phyloP scores from a whole-genome alignment of 2,888 invertebrate species.

The Dynastes hyllus region DNA sequence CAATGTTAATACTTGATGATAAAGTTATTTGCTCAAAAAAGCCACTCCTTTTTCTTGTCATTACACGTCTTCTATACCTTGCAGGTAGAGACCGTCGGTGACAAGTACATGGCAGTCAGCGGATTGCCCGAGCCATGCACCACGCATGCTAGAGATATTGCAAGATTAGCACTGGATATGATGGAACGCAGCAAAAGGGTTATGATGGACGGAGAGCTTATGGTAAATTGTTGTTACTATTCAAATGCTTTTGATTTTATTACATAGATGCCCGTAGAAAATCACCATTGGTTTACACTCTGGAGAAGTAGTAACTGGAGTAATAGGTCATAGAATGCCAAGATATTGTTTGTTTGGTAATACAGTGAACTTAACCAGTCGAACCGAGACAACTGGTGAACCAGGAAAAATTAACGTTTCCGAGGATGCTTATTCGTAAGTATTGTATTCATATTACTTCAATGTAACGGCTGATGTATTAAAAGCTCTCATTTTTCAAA shows the following conservation, averaged over 20 bases:
- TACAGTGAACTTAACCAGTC: slow-evolving; percentile 93
- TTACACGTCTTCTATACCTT: slow-evolving; percentile 15
- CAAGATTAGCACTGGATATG: slow-evolving; percentile 92
- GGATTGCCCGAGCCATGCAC: slow-evolving; percentile 94
- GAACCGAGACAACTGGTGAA: slow-evolving; percentile 93
- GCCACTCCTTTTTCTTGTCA: too few relatives aligned
- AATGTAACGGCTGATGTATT: too few relatives aligned
- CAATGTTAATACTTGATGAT: too few relatives aligned
- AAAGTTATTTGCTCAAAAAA: too few relatives aligned
- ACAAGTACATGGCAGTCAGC: slow-evolving; percentile 98
- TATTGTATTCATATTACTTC: slow-evolving; percentile 42
- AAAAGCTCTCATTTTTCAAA: too few relatives aligned
- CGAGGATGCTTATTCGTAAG: slow-evolving; percentile 91
- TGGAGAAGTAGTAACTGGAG: slow-evolving; percentile 95
- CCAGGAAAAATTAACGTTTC: slow-evolving; percentile 93
- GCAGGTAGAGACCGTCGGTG: slow-evolving; percentile 97
- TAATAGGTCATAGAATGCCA: slow-evolving; percentile 95
- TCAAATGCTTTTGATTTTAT: slow-evolving; percentile 7
- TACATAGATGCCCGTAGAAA: slow-evolving; percentile 74
- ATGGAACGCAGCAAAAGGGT: slow-evolving; percentile 94
- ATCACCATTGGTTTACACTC: slow-evolving; percentile 96
- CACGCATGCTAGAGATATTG: slow-evolving; percentile 93
- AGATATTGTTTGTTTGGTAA: slow-evolving; percentile 95
- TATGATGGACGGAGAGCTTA: slow-evolving; percentile 88
- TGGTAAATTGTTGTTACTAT: slow-evolving; percentile 77